These are phyloP conservation scores for Oedothorax gibbosus DNA, from an alignment of 1,140 invertebrate species.

Conservation along the genomic window DNA sequence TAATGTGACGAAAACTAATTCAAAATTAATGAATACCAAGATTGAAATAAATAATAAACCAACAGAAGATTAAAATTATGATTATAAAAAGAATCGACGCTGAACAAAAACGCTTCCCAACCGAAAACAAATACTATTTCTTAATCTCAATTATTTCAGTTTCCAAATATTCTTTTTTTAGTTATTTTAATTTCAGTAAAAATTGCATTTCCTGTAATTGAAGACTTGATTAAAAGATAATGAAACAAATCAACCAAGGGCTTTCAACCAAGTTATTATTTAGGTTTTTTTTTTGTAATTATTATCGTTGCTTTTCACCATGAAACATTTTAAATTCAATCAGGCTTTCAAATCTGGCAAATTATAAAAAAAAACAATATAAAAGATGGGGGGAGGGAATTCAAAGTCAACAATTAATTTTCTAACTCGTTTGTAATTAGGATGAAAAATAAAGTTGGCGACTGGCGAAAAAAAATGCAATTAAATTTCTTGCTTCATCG, in stretches of 20 bases:
- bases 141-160: conserved; percentile 56
- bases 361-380: not conserved
- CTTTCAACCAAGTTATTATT: not conserved
- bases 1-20: conserved; percentile 50
- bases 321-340: conserved; percentile 55
- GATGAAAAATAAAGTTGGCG: conserved; percentile 47
- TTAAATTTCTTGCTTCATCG: conserved; percentile 30
- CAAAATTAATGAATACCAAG: conserved; percentile 44
- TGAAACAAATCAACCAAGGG: conserved; percentile 54
- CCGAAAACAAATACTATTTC: conserved; percentile 44
- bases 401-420: conserved; percentile 59
- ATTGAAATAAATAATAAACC: conserved; percentile 40
- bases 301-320: not conserved
- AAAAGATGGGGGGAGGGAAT: not conserved
- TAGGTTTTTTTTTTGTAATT: conserved; percentile 16
- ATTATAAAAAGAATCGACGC: conserved; percentile 1
- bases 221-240: conserved; percentile 60
- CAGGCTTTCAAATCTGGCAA: conserved; percentile 31
- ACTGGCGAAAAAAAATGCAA: conserved; percentile 25
- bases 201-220: conserved; percentile 49
- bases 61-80: not conserved
- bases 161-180: conserved; percentile 45
- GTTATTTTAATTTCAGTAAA: conserved; percentile 44
- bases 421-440: conserved; percentile 59
- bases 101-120: conserved; percentile 20